Evolutionary conservation across 2,888 invertebrate genomes (phyloP).

Genomic region (Oligia latruncula): DNA sequence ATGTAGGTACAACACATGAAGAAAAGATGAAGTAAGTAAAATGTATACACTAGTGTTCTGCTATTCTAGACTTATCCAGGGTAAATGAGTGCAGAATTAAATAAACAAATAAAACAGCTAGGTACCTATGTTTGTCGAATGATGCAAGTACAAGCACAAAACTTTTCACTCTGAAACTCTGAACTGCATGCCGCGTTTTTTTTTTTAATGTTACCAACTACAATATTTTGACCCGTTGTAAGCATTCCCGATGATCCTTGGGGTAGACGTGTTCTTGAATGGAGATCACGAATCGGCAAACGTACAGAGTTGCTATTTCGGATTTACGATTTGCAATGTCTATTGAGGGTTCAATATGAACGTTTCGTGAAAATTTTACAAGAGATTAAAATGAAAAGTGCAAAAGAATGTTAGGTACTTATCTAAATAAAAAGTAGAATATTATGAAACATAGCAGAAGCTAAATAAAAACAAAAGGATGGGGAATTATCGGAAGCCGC

Average conservation of each 20-base stretch:
- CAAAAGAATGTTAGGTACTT: background rate
- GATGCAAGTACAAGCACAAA: background rate
- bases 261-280: background rate
- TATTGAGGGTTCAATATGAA: background rate
- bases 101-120: background rate
- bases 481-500: constrained; percentile 2
- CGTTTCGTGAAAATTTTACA: background rate
- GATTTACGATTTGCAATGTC: background rate
- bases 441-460: background rate
- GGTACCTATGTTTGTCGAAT: constrained; percentile 1
- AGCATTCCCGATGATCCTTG: too few species aligned
- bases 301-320: background rate
- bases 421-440: background rate
- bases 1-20: background rate
- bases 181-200: background rate
- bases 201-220: background rate
- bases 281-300: background rate
- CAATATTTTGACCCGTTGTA: background rate
- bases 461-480: constrained; percentile 3
- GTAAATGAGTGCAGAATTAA: background rate
- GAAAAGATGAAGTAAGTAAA: too few species aligned
- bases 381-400: background rate
- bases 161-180: constrained; percentile 8
- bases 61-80: background rate
- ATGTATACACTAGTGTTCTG: background rate